Percentiles rank a stretch among this genome's conserved stretches.
Conservation (phyloP, 2,797 vertebrate genomes). For the Antrozous pallidus region DNA sequence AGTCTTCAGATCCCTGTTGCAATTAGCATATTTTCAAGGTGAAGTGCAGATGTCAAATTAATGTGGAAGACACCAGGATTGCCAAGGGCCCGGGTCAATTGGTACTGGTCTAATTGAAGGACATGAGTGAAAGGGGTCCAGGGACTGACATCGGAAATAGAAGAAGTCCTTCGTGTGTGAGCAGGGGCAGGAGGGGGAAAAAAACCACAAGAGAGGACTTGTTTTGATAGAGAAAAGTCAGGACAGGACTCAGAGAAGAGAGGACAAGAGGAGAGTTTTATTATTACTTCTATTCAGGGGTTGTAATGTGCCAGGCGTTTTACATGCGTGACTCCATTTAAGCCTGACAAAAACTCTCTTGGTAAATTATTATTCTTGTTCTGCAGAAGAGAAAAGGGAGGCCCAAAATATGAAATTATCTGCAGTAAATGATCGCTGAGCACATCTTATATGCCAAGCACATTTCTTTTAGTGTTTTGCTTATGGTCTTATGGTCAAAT, state of each 20-base stretch:
- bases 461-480: neutral
- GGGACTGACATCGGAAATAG: conserved; percentile 55
- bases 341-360: neutral
- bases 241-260: neutral
- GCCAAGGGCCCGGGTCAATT: conserved; percentile 51
- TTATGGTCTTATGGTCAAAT: neutral
- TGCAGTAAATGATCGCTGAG: neutral
- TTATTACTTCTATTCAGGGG: neutral
- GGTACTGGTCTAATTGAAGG: conserved; percentile 68
- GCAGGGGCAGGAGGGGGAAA: neutral
- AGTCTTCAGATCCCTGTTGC: conserved; percentile 67
- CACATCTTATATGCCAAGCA: neutral
- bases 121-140: conserved; percentile 36
- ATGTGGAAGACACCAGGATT: conserved; percentile 51
- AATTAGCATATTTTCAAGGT: conserved; percentile 79
- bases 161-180: conserved; percentile 4
- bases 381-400: neutral
- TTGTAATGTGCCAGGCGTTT: neutral
- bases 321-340: neutral
- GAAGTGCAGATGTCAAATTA: conserved; percentile 72
- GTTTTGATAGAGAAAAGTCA: neutral
- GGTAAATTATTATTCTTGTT: conserved; percentile 1
- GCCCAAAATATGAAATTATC: conserved; percentile 13
- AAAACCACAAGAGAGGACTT: neutral
- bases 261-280: neutral